Conservation (phyloP, 2,888 invertebrate genomes). For the Agriopis marginaria region DNA sequence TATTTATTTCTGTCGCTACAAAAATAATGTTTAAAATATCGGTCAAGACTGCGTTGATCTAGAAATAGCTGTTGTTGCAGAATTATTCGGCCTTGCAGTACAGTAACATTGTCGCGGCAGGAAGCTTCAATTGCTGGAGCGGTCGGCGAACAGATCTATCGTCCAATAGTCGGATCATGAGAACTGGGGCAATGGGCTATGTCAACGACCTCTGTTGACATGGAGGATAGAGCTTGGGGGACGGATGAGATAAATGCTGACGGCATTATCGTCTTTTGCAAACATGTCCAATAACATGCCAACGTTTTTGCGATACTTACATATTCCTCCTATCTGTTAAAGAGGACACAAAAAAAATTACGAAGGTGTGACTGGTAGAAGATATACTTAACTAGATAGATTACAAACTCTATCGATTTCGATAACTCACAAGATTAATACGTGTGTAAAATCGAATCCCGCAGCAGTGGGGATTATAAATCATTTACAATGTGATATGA, state of each 20-base stretch:
- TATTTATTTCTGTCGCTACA: constrained; percentile 19
- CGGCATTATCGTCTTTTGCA: constrained; percentile 31
- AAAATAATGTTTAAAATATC: constrained; percentile 34
- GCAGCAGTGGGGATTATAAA: constrained; percentile 52
- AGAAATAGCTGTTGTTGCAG: constrained; percentile 34
- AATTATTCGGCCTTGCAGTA: constrained; percentile 66
- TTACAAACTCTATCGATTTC: not conserved
- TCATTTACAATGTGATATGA: constrained; percentile 70
- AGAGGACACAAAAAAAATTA: not conserved
- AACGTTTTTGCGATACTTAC: constrained; percentile 8
- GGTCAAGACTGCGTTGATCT: constrained; percentile 46
- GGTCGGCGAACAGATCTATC: constrained; percentile 66
- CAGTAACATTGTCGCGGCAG: constrained; percentile 67
- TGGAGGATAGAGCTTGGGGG: constrained; percentile 38
- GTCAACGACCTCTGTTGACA: constrained; percentile 62
- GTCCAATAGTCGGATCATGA: constrained; percentile 73
- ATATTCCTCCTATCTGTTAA: constrained; percentile 1
- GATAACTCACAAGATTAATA: constrained; percentile 32
- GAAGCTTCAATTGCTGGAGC: constrained; percentile 78
- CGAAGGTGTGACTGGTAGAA: not conserved
- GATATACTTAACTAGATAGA: too few relatives aligned
- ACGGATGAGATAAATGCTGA: constrained; percentile 35
- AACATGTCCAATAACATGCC: constrained; percentile 34
- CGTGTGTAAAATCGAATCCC: constrained; percentile 31
- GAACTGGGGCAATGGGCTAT: constrained; percentile 76